A percentile compares a stretch with the other conserved stretches of the same genome.
phyloP scores from a whole-genome alignment of 2,113 vertebrate species.

The Ramphastos sulfuratus region DNA sequence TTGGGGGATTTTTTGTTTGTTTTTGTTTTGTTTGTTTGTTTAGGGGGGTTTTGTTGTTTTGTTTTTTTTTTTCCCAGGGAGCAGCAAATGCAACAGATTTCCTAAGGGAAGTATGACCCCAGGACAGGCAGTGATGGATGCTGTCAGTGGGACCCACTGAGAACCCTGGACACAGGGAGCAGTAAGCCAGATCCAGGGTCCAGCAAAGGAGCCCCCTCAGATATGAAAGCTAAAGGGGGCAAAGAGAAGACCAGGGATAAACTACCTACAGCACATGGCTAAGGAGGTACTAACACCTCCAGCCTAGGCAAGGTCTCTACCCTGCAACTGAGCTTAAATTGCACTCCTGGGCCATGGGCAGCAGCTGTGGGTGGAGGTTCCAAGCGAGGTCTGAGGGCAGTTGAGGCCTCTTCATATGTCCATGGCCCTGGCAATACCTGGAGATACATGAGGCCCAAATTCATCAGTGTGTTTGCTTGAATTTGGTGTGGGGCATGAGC shows the following conservation, averaged over 20 bases:
- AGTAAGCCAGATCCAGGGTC: neutral
- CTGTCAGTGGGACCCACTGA: accelerated
- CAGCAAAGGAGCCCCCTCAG: neutral
- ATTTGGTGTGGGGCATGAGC: neutral
- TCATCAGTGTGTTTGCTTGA: neutral
- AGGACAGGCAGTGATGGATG: neutral
- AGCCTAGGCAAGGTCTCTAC: accelerated
- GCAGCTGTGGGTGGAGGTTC: neutral
- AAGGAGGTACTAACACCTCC: neutral
- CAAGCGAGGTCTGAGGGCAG: neutral
- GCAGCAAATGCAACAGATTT: neutral
- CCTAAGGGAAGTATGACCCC: neutral
- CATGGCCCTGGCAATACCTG: neutral
- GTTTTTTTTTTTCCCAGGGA: neutral
- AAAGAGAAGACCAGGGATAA: neutral
- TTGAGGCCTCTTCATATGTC: neutral
- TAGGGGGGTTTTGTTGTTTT: too few relatives aligned
- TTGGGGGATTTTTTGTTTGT: too few relatives aligned
- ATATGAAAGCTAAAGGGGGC: neutral
- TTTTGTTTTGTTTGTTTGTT: too few relatives aligned
- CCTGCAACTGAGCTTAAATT: neutral
- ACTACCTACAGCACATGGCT: neutral
- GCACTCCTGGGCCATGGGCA: neutral
- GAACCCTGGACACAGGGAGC: neutral
- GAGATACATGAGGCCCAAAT: neutral